phyloP scores from a whole-genome alignment of 2,113 vertebrate genomes.

The Dasyprocta punctata region DNA sequence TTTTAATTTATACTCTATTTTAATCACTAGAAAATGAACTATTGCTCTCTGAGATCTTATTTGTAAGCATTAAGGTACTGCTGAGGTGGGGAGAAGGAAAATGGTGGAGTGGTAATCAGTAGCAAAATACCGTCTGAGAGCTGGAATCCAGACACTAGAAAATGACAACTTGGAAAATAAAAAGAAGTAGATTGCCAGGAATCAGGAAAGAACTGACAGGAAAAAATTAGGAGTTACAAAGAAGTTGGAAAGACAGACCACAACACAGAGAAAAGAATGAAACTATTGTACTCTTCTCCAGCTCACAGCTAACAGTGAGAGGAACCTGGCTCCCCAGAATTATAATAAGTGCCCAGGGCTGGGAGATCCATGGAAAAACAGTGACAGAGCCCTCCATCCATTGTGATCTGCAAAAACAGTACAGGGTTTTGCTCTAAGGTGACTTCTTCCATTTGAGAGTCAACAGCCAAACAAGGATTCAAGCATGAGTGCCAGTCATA shows the following conservation, averaged over 20 bases:
- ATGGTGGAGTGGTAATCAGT: background rate
- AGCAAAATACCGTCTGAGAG: background rate
- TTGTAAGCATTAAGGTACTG: constrained; percentile 3
- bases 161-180: background rate
- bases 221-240: background rate
- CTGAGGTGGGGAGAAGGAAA: background rate
- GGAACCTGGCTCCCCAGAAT: background rate
- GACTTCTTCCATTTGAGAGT: background rate
- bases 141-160: background rate
- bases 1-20: constrained; percentile 43
- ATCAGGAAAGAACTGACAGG: background rate
- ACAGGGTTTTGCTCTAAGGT: background rate
- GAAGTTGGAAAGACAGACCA: background rate
- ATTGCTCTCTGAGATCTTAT: constrained; percentile 7
- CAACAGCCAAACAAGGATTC: background rate
- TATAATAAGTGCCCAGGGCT: background rate
- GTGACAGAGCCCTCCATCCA: background rate
- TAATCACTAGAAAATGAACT: constrained; percentile 47
- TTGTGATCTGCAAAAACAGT: background rate
- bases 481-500: background rate
- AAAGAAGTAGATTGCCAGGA: background rate
- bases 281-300: background rate
- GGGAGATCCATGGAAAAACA: background rate
- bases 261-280: background rate
- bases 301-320: background rate